Percentiles rank a stretch among this genome's conserved stretches.
These are phyloP conservation scores for Microctenopoma lineatum DNA, from an alignment of 2,797 vertebrate species.

Conservation along the genomic window DNA sequence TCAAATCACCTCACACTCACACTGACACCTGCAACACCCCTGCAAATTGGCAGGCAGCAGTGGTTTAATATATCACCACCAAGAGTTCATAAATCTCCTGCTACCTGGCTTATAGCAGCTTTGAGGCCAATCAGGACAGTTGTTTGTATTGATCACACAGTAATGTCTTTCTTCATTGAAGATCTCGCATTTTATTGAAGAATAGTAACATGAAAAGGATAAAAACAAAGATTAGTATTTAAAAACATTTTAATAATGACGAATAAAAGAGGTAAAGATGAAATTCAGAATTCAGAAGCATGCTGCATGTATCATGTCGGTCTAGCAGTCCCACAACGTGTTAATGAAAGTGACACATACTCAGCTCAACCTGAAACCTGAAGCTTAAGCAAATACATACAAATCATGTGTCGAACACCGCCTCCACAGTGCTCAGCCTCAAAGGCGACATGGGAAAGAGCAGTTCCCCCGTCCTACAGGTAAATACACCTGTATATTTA, in stretches of 20 bases:
- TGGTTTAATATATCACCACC: slow-evolving; percentile 78
- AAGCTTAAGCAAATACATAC: slow-evolving; percentile 75
- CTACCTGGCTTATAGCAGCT: slow-evolving; percentile 65
- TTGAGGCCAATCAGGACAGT: slow-evolving; percentile 37
- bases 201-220: background rate
- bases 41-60: slow-evolving; percentile 77
- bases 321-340: slow-evolving; percentile 61
- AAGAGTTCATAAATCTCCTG: slow-evolving; percentile 80
- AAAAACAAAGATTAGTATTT: background rate
- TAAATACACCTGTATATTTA: slow-evolving; percentile 83
- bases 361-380: slow-evolving; percentile 63
- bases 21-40: slow-evolving; percentile 80
- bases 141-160: slow-evolving; percentile 36
- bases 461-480: slow-evolving; percentile 48
- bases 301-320: slow-evolving; percentile 17
- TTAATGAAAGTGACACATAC: slow-evolving; percentile 77
- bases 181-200: slow-evolving; percentile 3
- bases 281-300: slow-evolving; percentile 17
- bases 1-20: slow-evolving; percentile 76
- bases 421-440: slow-evolving; percentile 50
- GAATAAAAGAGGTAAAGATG: slow-evolving; percentile 5
- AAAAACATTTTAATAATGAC: background rate
- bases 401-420: slow-evolving; percentile 66
- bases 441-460: slow-evolving; percentile 32
- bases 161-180: background rate